Evolutionary conservation across 1,140 invertebrate genomes (phyloP), one percentile per base, ranked within the genome.

Genomic region (Littorina saxatilis): DNA sequence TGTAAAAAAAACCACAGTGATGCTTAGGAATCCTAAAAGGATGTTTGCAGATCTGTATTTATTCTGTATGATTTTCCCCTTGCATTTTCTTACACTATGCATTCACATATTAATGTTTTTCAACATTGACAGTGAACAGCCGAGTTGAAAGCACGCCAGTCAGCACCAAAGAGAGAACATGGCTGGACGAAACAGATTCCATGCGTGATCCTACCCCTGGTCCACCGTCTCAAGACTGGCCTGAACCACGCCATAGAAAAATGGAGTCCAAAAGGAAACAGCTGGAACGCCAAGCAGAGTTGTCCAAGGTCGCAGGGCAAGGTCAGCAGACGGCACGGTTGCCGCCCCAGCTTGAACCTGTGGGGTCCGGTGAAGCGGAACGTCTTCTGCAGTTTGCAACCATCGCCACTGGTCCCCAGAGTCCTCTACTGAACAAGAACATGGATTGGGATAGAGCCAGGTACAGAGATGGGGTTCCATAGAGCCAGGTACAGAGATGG

Each of bases 381-480:
- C 82, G 84, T 39, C 85, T 92, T 11, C 86, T 86, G 77, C 88
- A 93, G 81, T 89, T 93, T 78, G 92, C 92, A 11, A 91, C 91
- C 27, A 91, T 93, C 55, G 92, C 92, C 23, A 93, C 92, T n/a
- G 90, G 92, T 52, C 92, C 92, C 37, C 89, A 92, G 81, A 93
- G 92, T 87, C 92, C 92, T 40, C 82, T 93, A 13, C 83, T 93
- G 82, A 90, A 85, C 47, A 87, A 86, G 76, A 76, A 76, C 20
- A 76, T 78, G 77, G 58, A 82, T 35, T 85, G 78, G 80, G 61
- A 80, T 1, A 66, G 47, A 55, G 39, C 70, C 15, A 82, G 50
- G 82, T 84, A 73, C n/a, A n/a, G n/a, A n/a, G n/a, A n/a, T n/a
- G n/a, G n/a, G n/a, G n/a, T n/a, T n/a, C n/a, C n/a, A n/a, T n/a